Conservation (phyloP, 30 jellyfish, hydroid and myxozoan species). For the Chironex yamaguchii region DNA sequence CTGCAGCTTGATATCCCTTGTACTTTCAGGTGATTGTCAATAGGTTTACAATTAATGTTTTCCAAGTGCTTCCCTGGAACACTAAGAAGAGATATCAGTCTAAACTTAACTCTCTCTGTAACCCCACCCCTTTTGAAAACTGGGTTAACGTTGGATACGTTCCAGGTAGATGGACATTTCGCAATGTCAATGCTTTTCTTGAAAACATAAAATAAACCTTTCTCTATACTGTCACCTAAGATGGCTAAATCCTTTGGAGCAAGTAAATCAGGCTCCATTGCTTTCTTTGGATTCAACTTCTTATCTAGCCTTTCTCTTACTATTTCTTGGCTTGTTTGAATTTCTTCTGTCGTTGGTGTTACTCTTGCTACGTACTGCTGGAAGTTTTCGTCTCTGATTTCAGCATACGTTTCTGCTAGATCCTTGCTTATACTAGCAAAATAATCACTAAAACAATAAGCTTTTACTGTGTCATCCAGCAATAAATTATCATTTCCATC, state of each 20-base stretch:
- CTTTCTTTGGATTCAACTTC: constrained; percentile 15
- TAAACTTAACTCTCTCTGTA: neutral
- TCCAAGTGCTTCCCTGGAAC: constrained; percentile 10
- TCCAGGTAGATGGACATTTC: neutral
- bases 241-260: constrained; percentile 18
- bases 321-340: constrained; percentile 4
- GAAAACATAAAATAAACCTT: constrained; percentile 1
- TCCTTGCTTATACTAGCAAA: too few relatives aligned
- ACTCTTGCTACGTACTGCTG: too few relatives aligned
- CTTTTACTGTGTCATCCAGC: too few relatives aligned
- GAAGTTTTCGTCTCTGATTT: too few relatives aligned
- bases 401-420: too few relatives aligned
- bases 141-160: constrained; percentile 15
- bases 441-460: too few relatives aligned
- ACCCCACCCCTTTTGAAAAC: constrained; percentile 11
- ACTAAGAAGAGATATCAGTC: neutral
- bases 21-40: constrained; percentile 58
- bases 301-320: constrained; percentile 4
- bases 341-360: constrained; percentile 4
- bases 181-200: constrained; percentile 14
- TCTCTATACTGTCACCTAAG: constrained; percentile 9
- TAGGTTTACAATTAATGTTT: neutral
- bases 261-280: constrained; percentile 13
- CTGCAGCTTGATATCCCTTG: neutral
- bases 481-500: too few relatives aligned